phyloP scores from a whole-genome alignment of 2,888 invertebrate species.

The Coenonympha arcania region DNA sequence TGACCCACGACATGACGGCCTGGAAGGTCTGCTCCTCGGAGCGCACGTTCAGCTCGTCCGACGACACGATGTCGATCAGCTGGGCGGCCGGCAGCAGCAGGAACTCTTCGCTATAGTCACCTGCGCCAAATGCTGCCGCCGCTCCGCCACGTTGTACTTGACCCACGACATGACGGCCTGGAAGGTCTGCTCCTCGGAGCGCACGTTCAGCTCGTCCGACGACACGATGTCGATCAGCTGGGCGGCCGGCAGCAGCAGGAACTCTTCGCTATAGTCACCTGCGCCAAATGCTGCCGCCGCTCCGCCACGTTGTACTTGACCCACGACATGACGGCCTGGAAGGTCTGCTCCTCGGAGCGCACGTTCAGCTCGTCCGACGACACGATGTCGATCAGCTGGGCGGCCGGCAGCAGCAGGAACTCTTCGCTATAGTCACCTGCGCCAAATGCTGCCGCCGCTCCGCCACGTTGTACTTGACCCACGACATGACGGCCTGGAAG shows the following conservation, averaged over 20 bases:
- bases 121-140: constrained; percentile 88
- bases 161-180: constrained; percentile 99
- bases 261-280: constrained; percentile 99
- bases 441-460: constrained; percentile 90
- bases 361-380: constrained; percentile 98
- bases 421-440: constrained; percentile 98
- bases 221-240: constrained; percentile 98
- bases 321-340: constrained; percentile 99
- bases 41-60: constrained; percentile 97
- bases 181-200: constrained; percentile 98
- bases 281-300: constrained; percentile 85
- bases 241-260: constrained; percentile 92
- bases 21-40: constrained; percentile 98
- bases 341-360: constrained; percentile 97
- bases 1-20: constrained; percentile 99
- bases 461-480: constrained; percentile 97
- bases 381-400: constrained; percentile 97
- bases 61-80: constrained; percentile 97
- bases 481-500: constrained; percentile 97
- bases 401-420: constrained; percentile 94
- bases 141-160: constrained; percentile 94
- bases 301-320: constrained; percentile 97
- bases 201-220: constrained; percentile 97
- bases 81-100: constrained; percentile 94
- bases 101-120: constrained; percentile 99